These are phyloP conservation scores for Girardinus metallicus DNA, from an alignment of 2,797 vertebrate species.

Conservation along the genomic window DNA sequence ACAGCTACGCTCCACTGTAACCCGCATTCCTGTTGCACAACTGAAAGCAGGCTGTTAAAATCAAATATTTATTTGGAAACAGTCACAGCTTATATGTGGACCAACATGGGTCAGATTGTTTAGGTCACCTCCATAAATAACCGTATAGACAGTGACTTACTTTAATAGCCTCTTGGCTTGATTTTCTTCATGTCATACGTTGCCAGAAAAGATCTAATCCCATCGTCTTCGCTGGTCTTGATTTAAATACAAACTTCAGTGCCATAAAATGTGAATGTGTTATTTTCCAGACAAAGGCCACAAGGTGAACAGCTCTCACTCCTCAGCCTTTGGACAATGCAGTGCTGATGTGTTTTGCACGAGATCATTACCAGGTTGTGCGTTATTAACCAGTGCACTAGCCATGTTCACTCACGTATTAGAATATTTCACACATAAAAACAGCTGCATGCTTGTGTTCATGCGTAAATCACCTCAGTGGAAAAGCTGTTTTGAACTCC, in stretches of 20 bases:
- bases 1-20: constrained; percentile 26
- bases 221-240: constrained; percentile 19
- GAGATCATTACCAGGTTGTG: constrained; percentile 38
- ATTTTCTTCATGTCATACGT: not conserved
- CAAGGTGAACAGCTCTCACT: constrained; percentile 30
- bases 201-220: constrained; percentile 57
- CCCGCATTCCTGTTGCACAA: constrained; percentile 40
- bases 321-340: constrained; percentile 35
- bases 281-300: constrained; percentile 45
- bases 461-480: constrained; percentile 26
- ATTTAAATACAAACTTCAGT: constrained; percentile 51
- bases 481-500: constrained; percentile 15
- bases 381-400: constrained; percentile 39
- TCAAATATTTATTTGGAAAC: constrained; percentile 53
- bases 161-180: constrained; percentile 31
- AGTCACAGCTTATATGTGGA: constrained; percentile 26
- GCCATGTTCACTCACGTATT: constrained; percentile 10
- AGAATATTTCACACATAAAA: constrained; percentile 30
- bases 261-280: constrained; percentile 56
- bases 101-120: constrained; percentile 27
- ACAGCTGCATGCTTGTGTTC: constrained; percentile 17
- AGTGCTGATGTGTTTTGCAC: constrained; percentile 53
- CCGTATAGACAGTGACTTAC: constrained; percentile 5
- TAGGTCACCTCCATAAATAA: constrained; percentile 47
- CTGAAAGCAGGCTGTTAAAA: constrained; percentile 36